Evolutionary conservation across 2,888 invertebrate species (phyloP).

Genomic region (Muscina levida): DNA sequence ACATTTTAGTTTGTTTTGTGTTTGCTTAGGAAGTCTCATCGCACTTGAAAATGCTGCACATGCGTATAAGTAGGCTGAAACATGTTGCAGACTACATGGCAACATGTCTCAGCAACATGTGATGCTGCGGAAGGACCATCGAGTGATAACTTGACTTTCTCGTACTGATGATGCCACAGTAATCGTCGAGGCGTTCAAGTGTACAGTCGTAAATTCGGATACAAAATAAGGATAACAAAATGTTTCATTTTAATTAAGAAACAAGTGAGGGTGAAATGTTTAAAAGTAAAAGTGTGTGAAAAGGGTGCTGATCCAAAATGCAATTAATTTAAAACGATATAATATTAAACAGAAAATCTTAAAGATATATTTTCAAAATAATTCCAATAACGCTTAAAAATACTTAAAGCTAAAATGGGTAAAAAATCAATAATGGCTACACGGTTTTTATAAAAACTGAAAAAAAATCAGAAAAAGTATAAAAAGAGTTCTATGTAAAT

Average conservation of each 20-base stretch:
- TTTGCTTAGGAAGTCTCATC: conserved; percentile 32
- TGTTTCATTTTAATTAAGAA: conserved; percentile 18
- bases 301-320: too few species aligned
- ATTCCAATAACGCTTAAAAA: too few species aligned
- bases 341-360: too few species aligned
- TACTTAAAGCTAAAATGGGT: too few species aligned
- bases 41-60: conserved; percentile 35
- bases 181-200: conserved; percentile 31
- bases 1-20: conserved; percentile 17
- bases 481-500: too few species aligned
- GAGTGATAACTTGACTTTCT: too few species aligned
- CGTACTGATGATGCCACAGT: conserved; percentile 44
- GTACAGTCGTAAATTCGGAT: conserved; percentile 39
- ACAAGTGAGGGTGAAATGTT: background rate
- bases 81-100: background rate
- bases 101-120: conserved; percentile 26
- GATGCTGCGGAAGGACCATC: conserved; percentile 1
- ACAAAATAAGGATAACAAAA: background rate
- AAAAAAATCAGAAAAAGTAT: too few species aligned
- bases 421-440: too few species aligned
- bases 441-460: too few species aligned
- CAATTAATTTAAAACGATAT: too few species aligned
- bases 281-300: background rate
- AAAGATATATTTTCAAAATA: too few species aligned
- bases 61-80: background rate